phyloP scores from a whole-genome alignment of 2,797 vertebrate genomes.

The Oreortyx pictus region DNA sequence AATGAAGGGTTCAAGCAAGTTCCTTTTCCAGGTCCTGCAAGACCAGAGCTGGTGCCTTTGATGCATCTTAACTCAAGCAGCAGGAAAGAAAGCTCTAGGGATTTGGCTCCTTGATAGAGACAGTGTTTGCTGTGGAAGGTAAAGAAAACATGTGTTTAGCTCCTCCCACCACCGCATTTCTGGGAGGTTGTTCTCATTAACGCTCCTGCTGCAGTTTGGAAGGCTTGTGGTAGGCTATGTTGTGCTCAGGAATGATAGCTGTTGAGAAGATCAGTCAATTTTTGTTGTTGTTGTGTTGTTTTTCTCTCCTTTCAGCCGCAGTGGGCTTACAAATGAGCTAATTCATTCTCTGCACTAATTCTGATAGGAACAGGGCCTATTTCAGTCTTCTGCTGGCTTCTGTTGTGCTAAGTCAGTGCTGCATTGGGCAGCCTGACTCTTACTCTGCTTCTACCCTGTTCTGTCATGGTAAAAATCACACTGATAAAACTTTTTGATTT shows the following conservation, averaged over 20 bases:
- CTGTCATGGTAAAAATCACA: conserved; percentile 53
- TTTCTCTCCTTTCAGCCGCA: not conserved
- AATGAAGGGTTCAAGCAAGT: not conserved
- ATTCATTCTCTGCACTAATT: not conserved
- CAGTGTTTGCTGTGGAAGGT: not conserved
- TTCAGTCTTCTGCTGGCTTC: not conserved
- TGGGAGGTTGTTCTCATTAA: not conserved
- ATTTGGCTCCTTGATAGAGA: not conserved
- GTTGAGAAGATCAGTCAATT: not conserved
- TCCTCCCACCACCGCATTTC: not conserved
- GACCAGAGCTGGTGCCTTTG: not conserved
- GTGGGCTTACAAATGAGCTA: not conserved
- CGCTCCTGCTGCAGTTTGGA: not conserved
- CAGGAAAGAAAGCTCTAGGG: not conserved
- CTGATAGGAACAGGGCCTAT: not conserved
- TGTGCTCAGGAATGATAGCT: not conserved
- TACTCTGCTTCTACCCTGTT: not conserved
- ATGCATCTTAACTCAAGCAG: not conserved
- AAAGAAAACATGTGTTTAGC: not conserved
- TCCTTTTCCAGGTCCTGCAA: not conserved
- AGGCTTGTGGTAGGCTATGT: not conserved
- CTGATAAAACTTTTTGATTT: conserved; percentile 61
- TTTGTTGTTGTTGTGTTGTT: not conserved
- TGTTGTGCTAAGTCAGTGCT: not conserved
- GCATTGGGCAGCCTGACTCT: not conserved